These are phyloP conservation scores for Hartigia nigra DNA, from an alignment of 2,888 invertebrate genomes.

Conservation along the genomic window DNA sequence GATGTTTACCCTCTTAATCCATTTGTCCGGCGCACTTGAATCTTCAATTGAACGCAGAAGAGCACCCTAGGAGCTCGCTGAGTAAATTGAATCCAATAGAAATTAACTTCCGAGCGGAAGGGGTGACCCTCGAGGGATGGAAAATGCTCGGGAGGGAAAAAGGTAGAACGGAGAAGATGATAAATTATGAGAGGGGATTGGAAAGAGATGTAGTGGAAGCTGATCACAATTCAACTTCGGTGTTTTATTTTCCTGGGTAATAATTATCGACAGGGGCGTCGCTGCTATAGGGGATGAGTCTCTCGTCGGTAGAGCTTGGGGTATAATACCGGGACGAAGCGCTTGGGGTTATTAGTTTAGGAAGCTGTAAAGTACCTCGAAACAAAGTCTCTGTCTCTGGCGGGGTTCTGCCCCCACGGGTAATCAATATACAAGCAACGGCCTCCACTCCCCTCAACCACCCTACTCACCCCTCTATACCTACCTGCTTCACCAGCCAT, in stretches of 20 bases:
- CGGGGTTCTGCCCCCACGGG: slow-evolving; percentile 33
- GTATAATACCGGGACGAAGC: slow-evolving; percentile 14
- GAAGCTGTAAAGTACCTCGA: slow-evolving; percentile 54
- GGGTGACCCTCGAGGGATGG: not conserved
- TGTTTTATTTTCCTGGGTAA: slow-evolving; percentile 40
- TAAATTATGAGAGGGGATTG: not conserved
- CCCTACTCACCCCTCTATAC: not conserved
- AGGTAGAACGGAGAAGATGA: not conserved
- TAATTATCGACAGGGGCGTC: slow-evolving; percentile 32
- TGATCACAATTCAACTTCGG: slow-evolving; percentile 22
- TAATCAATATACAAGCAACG: slow-evolving; percentile 59
- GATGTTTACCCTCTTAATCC: not conserved
- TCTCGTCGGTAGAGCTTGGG: slow-evolving; percentile 12
- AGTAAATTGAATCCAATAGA: slow-evolving; percentile 9
- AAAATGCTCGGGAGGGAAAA: not conserved
- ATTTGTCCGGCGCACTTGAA: not conserved
- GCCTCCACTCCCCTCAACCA: not conserved
- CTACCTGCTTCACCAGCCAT: not conserved
- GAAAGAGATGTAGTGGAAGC: not conserved
- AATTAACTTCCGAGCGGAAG: not conserved
- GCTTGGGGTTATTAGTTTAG: slow-evolving; percentile 59
- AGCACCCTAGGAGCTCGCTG: not conserved
- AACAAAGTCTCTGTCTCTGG: slow-evolving; percentile 46
- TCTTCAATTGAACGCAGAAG: not conserved
- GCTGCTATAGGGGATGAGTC: slow-evolving; percentile 2